These are phyloP conservation scores for Xiphophorus hellerii DNA, from an alignment of 2,113 vertebrate genomes.

Conservation along the genomic window DNA sequence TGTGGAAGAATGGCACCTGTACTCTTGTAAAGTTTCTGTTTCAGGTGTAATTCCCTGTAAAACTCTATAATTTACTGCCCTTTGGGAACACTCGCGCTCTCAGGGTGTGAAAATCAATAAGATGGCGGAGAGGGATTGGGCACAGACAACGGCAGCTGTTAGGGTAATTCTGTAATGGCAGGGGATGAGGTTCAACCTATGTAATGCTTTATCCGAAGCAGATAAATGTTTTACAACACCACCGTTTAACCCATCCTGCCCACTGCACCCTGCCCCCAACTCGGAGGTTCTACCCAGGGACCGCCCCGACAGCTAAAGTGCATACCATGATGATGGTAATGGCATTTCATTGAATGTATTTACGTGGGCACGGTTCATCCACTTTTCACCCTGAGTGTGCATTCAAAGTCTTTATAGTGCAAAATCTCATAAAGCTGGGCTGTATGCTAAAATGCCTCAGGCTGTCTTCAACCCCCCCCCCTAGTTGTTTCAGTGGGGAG, in stretches of 20 bases:
- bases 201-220: constrained; percentile 73
- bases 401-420: constrained; percentile 71
- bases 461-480: constrained; percentile 48
- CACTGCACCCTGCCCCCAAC: constrained; percentile 40
- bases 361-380: constrained; percentile 30
- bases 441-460: constrained; percentile 50
- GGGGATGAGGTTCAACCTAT: constrained; percentile 70
- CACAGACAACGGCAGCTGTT: constrained; percentile 69
- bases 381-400: constrained; percentile 59
- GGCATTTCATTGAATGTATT: constrained; percentile 14
- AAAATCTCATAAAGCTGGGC: constrained; percentile 76
- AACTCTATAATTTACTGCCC: constrained; percentile 92
- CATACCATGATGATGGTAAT: constrained; percentile 30
- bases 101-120: constrained; percentile 80
- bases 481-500: constrained; percentile 69
- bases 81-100: constrained; percentile 80
- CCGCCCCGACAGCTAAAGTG: constrained; percentile 41
- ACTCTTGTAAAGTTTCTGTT: constrained; percentile 93
- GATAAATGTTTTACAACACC: constrained; percentile 81
- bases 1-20: constrained; percentile 71
- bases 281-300: constrained; percentile 42
- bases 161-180: constrained; percentile 82
- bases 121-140: constrained; percentile 65
- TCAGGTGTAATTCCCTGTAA: constrained; percentile 96
- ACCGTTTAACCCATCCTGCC: constrained; percentile 74